phyloP scores from a whole-genome alignment of 2,113 vertebrate species.

The Scomber scombrus region DNA sequence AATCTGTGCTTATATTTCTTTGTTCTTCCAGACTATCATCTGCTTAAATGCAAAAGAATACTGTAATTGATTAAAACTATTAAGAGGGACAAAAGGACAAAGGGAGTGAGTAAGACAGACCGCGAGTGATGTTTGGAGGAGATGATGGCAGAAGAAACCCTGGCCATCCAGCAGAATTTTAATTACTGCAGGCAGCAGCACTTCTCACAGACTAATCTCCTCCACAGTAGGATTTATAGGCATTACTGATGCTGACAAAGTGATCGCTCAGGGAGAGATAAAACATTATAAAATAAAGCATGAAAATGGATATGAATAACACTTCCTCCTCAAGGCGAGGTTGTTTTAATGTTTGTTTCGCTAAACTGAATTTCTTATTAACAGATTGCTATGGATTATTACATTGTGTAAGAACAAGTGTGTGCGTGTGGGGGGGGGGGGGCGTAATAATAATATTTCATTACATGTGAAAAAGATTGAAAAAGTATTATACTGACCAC shows the following conservation, averaged over 20 bases:
- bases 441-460: too few species aligned
- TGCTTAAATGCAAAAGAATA: conserved; percentile 29
- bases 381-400: conserved; percentile 46
- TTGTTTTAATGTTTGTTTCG: conserved; percentile 68
- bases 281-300: conserved; percentile 72
- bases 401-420: conserved; percentile 2
- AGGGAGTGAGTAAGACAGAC: conserved; percentile 54
- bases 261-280: conserved; percentile 77
- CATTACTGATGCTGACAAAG: conserved; percentile 80
- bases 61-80: conserved; percentile 66
- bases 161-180: conserved; percentile 80
- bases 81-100: conserved; percentile 70
- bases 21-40: conserved; percentile 47
- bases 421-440: neutral
- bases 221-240: conserved; percentile 79
- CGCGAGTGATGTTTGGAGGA: conserved; percentile 66
- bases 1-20: conserved; percentile 49
- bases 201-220: conserved; percentile 79
- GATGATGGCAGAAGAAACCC: conserved; percentile 66
- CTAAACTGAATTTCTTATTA: conserved; percentile 49
- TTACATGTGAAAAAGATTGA: neutral
- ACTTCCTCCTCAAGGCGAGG: conserved; percentile 54
- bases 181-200: conserved; percentile 80
- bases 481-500: neutral
- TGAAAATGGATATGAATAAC: conserved; percentile 68